Evolutionary conservation across 2,888 invertebrate genomes (phyloP), one percentile per base, ranked within the genome.

Genomic region (Lithosia quadra): DNA sequence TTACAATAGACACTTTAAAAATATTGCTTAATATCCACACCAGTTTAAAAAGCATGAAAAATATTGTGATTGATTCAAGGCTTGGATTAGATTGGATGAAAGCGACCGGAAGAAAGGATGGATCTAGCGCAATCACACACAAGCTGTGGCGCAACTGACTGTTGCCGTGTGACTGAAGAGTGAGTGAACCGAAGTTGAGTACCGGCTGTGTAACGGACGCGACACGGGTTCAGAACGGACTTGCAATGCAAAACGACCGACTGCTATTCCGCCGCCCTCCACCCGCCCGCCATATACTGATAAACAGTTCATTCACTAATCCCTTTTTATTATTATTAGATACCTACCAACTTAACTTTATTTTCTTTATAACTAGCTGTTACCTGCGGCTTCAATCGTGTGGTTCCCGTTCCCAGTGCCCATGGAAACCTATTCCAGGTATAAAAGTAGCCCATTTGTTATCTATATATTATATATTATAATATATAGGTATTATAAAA

Each of bases 151-250:
- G 89, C 92, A 89, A 90, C 92, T 90, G 94, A 93, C 89, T 91
- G 93, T 89, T 91, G 92, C 92, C 93, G 94, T 93, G 88, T 94
- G 94, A 95, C 95, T 94, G 90, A 81, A 78, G 84, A 84, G 79
- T 78, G 86, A 87, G 84, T 84, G 84, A 86, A 83, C 80, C 65
- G 86, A 58, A 83, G 79, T 74, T 73, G 83, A 78, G 74, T 72
- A 78, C 75, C 75, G 86, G 84, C 62, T 65, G 74, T 75, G 74
- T 84, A 85, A 80, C 87, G 84, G 76, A 72, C 80, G 82, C 82
- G 83, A 75, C 82, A 81, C 83, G 82, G 78, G 83, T 81, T 86
- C 84, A 77, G 81, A 83, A 82, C 87, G 83, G 82, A 87, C 87
- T 87, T 87, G 91, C 90, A 89, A 87, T 90, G 89, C 90, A 88